Conservation (phyloP, 64 coral and sea anemone genomes). For the Exaiptasia diaphana region DNA sequence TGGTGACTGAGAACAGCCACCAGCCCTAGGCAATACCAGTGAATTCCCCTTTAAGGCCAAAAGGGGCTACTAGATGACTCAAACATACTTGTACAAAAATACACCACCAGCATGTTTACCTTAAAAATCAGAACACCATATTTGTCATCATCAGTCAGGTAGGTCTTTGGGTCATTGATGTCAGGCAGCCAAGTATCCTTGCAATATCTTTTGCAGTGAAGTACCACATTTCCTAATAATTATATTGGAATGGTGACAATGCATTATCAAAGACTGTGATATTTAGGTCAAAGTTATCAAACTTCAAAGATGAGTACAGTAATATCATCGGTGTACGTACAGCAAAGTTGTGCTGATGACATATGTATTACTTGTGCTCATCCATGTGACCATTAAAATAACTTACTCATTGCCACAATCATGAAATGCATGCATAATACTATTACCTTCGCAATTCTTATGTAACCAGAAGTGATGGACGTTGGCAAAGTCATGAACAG, state of each 20-base stretch:
- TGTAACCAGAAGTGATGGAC: constrained; percentile 7
- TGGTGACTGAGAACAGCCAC: neutral
- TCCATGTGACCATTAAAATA: too few relatives aligned
- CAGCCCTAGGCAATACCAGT: neutral
- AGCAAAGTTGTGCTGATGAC: too few relatives aligned
- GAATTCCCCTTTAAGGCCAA: too few relatives aligned
- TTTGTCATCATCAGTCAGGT: neutral
- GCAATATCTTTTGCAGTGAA: neutral
- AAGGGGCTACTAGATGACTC: neutral
- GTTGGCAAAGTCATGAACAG: neutral
- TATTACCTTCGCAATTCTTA: neutral
- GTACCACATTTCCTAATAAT: neutral
- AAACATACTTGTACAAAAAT: neutral
- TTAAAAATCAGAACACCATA: neutral
- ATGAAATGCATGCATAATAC: neutral
- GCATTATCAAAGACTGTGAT: too few relatives aligned
- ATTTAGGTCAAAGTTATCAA: too few relatives aligned
- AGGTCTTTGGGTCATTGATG: neutral
- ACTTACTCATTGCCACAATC: neutral
- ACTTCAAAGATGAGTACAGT: too few relatives aligned
- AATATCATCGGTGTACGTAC: too few relatives aligned
- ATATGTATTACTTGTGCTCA: neutral
- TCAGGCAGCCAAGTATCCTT: neutral
- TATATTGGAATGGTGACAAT: neutral
- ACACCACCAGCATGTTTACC: neutral